These are phyloP conservation scores for Epinotia bilunana DNA, from an alignment of 2,888 invertebrate species.

Conservation along the genomic window DNA sequence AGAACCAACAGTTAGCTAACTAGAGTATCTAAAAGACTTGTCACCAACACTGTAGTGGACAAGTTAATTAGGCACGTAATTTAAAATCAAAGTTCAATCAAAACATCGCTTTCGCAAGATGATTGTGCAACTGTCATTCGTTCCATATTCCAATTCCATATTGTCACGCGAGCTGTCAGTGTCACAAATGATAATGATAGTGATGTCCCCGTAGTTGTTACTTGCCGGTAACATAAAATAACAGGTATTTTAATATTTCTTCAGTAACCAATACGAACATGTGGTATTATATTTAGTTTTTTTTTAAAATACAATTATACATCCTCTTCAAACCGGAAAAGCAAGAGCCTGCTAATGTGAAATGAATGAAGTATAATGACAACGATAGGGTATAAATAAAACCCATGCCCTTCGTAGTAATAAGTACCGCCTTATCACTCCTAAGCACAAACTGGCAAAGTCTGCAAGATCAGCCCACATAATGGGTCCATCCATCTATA, in stretches of 20 bases:
- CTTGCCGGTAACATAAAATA: slow-evolving; percentile 4
- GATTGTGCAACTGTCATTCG: slow-evolving; percentile 41
- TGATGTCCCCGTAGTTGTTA: not conserved
- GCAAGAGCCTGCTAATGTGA: no score
- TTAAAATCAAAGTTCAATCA: slow-evolving; percentile 45
- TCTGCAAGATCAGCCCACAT: no score
- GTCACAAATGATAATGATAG: slow-evolving; percentile 7
- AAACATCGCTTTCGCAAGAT: slow-evolving; percentile 37
- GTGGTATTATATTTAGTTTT: no score
- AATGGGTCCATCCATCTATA: no score
- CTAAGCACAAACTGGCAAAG: no score
- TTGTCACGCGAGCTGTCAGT: slow-evolving; percentile 2
- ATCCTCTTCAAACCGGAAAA: no score
- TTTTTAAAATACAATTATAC: no score
- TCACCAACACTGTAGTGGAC: slow-evolving; percentile 83
- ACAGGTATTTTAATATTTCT: not conserved
- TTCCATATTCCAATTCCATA: not conserved
- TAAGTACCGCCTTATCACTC: no score
- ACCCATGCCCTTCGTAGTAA: no score
- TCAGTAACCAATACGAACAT: not conserved
- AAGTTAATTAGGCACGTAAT: slow-evolving; percentile 54
- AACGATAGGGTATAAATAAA: no score
- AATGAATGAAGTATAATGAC: no score
- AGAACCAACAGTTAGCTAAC: slow-evolving; percentile 24
- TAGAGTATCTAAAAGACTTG: slow-evolving; percentile 55